A percentile compares a stretch with the other conserved stretches of the same genome.
phyloP scores from a whole-genome alignment of 2,888 invertebrate genomes.

The Bombylius major region DNA sequence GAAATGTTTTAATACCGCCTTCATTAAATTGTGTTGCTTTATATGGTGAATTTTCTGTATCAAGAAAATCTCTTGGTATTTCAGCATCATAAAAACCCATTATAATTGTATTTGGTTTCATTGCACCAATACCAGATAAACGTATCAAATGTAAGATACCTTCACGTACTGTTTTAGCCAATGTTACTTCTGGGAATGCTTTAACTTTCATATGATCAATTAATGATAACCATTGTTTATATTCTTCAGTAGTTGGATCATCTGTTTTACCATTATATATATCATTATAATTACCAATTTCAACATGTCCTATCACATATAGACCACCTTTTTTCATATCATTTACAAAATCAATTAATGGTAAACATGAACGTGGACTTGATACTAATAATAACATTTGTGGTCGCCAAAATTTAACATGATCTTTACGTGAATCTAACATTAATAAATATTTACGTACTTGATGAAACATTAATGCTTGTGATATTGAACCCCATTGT shows the following conservation, averaged over 20 bases:
- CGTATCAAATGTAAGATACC: conserved; percentile 87
- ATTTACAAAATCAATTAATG: conserved; percentile 92
- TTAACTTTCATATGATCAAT: conserved; percentile 92
- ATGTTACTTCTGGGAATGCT: conserved; percentile 90
- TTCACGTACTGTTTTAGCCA: conserved; percentile 70
- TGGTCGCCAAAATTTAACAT: conserved; percentile 98
- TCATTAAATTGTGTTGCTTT: conserved; percentile 44
- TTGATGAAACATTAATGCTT: conserved; percentile 98
- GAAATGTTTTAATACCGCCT: conserved; percentile 39
- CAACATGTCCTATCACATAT: conserved; percentile 78
- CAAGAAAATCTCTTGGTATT: conserved; percentile 64
- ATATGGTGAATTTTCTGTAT: conserved; percentile 48
- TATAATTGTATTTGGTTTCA: conserved; percentile 97
- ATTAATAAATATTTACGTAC: conserved; percentile 92
- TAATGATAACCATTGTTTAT: conserved; percentile 83
- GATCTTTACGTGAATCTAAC: conserved; percentile 90
- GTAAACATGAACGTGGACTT: conserved; percentile 79
- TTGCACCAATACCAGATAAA: conserved; percentile 90
- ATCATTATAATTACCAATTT: conserved; percentile 43
- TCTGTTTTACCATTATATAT: conserved; percentile 34
- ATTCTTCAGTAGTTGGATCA: conserved; percentile 65
- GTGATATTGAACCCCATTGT: conserved; percentile 94
- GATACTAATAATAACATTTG: conserved; percentile 88
- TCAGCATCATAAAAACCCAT: conserved; percentile 84
- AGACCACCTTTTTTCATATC: conserved; percentile 92